phyloP scores from a whole-genome alignment of 2,888 invertebrate species.

The Lasioglossum lativentre region DNA sequence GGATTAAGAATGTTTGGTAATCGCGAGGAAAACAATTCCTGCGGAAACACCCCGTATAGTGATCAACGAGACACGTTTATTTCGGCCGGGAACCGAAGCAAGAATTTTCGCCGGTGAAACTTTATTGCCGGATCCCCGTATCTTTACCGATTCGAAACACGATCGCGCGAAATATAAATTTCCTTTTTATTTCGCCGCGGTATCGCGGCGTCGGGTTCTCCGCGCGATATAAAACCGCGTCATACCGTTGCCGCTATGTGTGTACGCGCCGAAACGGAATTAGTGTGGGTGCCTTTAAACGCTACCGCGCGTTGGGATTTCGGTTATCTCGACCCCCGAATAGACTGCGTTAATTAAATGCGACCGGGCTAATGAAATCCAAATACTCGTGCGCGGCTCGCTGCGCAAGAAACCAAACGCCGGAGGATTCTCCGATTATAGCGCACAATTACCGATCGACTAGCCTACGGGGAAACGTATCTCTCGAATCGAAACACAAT shows the following conservation, averaged over 20 bases:
- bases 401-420: constrained; percentile 15
- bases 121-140: constrained; percentile 39
- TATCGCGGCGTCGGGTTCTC: constrained; percentile 31
- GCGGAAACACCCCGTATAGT: constrained; percentile 21
- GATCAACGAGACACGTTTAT: constrained; percentile 31
- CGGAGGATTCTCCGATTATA: constrained; percentile 51
- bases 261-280: neutral
- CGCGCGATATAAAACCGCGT: constrained; percentile 22
- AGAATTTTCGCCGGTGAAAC: constrained; percentile 43
- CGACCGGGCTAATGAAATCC: constrained; percentile 43
- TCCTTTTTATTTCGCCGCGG: constrained; percentile 48
- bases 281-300: constrained; percentile 36
- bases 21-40: neutral
- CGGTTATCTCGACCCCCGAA: constrained; percentile 33
- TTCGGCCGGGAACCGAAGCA: constrained; percentile 24
- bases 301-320: constrained; percentile 27
- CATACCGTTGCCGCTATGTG: neutral
- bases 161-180: constrained; percentile 54
- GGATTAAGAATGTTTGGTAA: neutral
- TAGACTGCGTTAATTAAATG: constrained; percentile 56
- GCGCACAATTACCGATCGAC: constrained; percentile 69
- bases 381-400: constrained; percentile 33
- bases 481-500: constrained; percentile 55
- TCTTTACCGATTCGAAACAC: constrained; percentile 52
- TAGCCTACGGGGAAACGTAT: constrained; percentile 61